These are phyloP conservation scores for Gymnorhina tibicen DNA, from an alignment of 2,113 vertebrate species.

Conservation along the genomic window DNA sequence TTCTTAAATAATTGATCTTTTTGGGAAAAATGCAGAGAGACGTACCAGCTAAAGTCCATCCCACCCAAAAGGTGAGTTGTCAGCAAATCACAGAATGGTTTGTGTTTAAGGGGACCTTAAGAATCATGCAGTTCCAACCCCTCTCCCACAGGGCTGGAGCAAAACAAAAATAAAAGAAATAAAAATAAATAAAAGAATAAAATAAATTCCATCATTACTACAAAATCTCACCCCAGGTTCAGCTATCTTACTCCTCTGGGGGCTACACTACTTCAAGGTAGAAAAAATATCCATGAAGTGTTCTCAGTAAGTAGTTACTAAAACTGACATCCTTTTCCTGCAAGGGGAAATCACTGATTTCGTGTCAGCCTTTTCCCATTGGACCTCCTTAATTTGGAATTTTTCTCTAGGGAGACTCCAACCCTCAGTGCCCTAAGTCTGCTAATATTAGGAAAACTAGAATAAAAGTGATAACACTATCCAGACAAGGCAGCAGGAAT, in stretches of 20 bases:
- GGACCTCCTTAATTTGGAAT: neutral
- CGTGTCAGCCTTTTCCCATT: neutral
- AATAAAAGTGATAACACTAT: neutral
- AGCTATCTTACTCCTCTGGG: neutral
- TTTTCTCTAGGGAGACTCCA: neutral
- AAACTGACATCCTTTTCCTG: neutral
- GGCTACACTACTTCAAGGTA: neutral
- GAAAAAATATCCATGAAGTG: neutral
- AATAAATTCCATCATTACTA: neutral
- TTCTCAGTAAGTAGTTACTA: neutral
- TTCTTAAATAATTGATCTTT: neutral
- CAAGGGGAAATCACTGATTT: neutral
- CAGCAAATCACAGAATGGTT: neutral
- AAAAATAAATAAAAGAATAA: neutral
- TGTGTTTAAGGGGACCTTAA: neutral
- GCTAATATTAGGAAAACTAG: neutral
- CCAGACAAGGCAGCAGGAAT: neutral
- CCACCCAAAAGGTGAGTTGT: neutral
- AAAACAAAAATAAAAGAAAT: neutral
- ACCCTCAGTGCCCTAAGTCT: neutral
- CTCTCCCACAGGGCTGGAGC: neutral
- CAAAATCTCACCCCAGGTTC: neutral
- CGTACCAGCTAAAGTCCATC: neutral
- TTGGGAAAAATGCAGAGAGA: neutral
- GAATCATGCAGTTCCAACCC: neutral